Evolutionary conservation across 2,888 invertebrate species (phyloP), one percentile per base, ranked within the genome.

Genomic region (Trachelus tabidus): DNA sequence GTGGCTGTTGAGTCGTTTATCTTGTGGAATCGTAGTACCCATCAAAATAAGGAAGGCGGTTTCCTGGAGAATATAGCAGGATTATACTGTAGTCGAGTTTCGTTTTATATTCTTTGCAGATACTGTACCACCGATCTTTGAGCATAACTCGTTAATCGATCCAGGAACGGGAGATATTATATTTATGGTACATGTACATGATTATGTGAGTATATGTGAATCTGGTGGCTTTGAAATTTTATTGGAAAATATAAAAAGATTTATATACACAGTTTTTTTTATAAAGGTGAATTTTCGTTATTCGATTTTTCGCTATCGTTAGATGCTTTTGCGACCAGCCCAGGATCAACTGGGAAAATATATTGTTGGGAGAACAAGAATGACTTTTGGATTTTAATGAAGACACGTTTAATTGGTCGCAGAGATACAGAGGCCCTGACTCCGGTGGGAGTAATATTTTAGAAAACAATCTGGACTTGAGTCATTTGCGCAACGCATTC

Each of bases 1-100:
- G 77, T 34, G 78, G 80, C 82, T 81, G 79, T 84, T 83, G 81
- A 81, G 79, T 85, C 82, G 81, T 85, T 83, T 83, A 86, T 86
- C 83, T 80, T 78, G 79, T 80, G 81, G 82, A 83, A 86, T 84
- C 84, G 83, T 85, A 83, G 81, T 79, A 79, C 78, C 71, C 79
- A 82, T 84, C 81, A 75, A 83, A 86, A 83, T 83, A 81, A 82
- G 78, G 77, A 79, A 81, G 80, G 37, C 74, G 79, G 79, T 80
- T 78, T 73, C 76, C 33, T 34, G 40, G 23, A 12, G 74, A 4
- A 40, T 40, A 40, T 6, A 15, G 15, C 15, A 40, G 15, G 40
- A 37, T 12, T 37, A 1, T 37, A 4, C 12, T 12, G 12, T 12
- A 15, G 12, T 37, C n/a, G 69, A n/a, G 69, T n/a, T n/a, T 69